Conservation (phyloP, 2,113 vertebrate genomes). For the Podocnemis expansa region DNA sequence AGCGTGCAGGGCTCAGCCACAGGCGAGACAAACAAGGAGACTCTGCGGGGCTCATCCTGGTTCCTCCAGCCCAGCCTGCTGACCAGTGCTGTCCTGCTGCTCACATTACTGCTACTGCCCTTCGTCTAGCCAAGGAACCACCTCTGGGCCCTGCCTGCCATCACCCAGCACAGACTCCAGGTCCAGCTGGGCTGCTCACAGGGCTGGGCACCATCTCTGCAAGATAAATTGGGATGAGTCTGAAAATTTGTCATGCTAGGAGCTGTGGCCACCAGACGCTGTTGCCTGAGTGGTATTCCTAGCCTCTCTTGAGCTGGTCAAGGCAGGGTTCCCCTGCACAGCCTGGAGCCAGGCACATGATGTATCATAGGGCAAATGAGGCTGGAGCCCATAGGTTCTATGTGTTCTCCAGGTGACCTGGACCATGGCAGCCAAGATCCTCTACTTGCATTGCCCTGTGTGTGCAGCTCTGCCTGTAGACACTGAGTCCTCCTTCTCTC, state of each 20-base stretch:
- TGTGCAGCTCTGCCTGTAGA: not conserved
- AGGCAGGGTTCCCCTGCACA: not conserved
- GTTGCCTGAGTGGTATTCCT: not conserved
- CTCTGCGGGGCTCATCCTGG: conserved; percentile 74
- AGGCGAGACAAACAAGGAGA: conserved; percentile 90
- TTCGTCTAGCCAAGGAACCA: conserved; percentile 43
- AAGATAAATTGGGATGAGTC: not conserved
- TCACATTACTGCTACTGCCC: conserved; percentile 56
- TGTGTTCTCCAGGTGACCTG: not conserved
- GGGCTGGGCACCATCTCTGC: not conserved
- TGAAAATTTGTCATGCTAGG: not conserved
- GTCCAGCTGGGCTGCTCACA: not conserved
- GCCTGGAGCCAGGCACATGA: not conserved
- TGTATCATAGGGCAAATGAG: not conserved
- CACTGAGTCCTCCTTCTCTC: not conserved
- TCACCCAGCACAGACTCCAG: not conserved
- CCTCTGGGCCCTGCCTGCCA: rapidly evolving
- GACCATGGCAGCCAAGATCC: not conserved
- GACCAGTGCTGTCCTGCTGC: not conserved
- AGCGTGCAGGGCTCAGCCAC: conserved; percentile 44
- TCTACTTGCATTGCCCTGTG: too few relatives aligned
- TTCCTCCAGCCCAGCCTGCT: not conserved
- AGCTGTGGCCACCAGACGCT: not conserved
- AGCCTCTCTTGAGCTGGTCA: not conserved
- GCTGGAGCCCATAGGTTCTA: not conserved